These are phyloP conservation scores for Serrognathus titanus DNA, from an alignment of 2,888 invertebrate genomes.

Conservation along the genomic window DNA sequence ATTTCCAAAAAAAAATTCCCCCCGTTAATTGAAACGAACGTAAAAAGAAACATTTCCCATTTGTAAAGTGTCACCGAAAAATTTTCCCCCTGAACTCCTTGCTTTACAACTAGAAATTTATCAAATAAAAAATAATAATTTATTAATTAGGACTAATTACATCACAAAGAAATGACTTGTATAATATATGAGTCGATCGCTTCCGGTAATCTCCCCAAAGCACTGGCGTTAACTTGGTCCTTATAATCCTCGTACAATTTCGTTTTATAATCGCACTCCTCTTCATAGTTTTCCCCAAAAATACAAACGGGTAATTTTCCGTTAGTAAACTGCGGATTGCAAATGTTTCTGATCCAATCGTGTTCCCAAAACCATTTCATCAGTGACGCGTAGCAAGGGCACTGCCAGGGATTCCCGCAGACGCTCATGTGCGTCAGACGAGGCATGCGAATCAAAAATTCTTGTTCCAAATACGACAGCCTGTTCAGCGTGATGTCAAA, in stretches of 20 bases:
- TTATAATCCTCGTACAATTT: background rate
- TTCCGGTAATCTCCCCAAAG: too few species aligned
- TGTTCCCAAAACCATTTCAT: background rate
- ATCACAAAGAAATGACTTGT: too few species aligned
- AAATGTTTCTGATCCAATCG: background rate
- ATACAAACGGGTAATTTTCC: background rate
- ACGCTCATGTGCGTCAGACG: background rate
- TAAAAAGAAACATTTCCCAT: too few species aligned
- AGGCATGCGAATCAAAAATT: background rate
- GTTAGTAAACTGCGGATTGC: background rate
- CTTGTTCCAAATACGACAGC: background rate
- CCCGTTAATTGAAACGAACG: too few species aligned
- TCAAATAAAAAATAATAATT: too few species aligned
- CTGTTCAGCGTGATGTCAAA: background rate
- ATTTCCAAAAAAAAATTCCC: too few species aligned
- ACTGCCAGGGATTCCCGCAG: background rate
- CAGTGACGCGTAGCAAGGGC: background rate
- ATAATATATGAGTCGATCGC: too few species aligned
- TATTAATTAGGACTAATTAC: too few species aligned
- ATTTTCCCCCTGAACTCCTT: too few species aligned
- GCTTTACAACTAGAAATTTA: too few species aligned
- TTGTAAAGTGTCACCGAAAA: too few species aligned
- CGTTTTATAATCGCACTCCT: background rate
- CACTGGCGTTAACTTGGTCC: background rate
- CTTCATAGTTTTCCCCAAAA: background rate